These are phyloP conservation scores for Drosophila kanapiae DNA, from an alignment of 1,140 invertebrate genomes.

Conservation along the genomic window DNA sequence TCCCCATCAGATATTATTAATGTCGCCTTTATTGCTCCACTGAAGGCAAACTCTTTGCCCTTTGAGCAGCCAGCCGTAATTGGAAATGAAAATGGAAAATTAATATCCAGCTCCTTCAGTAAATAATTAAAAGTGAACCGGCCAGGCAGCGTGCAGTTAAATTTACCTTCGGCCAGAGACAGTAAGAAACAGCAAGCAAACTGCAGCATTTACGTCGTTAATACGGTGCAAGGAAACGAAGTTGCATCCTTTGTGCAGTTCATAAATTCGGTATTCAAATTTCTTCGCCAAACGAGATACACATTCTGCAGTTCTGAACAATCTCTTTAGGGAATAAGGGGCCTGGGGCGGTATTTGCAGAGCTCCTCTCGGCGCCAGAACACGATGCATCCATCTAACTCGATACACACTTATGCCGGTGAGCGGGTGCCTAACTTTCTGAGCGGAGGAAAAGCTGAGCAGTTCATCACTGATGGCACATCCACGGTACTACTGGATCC, in stretches of 20 bases:
- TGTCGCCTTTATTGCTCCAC: slow-evolving; percentile 38
- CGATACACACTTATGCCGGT: neutral
- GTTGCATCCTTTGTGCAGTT: slow-evolving; percentile 18
- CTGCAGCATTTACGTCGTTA: slow-evolving; percentile 19
- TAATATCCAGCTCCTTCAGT: slow-evolving; percentile 25
- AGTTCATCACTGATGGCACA: slow-evolving; percentile 12
- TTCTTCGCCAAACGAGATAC: slow-evolving; percentile 3
- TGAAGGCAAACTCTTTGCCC: slow-evolving; percentile 24
- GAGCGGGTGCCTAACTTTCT: neutral
- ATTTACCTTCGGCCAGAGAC: slow-evolving; percentile 22
- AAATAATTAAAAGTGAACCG: slow-evolving; percentile 40
- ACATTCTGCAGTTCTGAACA: slow-evolving; percentile 12
- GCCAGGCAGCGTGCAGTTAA: slow-evolving; percentile 10
- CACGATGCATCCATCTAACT: neutral
- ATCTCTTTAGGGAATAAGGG: slow-evolving; percentile 10
- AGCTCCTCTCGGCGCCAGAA: slow-evolving; percentile 8
- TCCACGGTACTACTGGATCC: slow-evolving; percentile 7
- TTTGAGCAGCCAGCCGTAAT: slow-evolving; percentile 24
- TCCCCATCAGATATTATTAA: slow-evolving; percentile 46
- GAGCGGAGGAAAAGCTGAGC: slow-evolving; percentile 2
- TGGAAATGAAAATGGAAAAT: slow-evolving; percentile 37
- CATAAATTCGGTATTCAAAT: slow-evolving; percentile 18
- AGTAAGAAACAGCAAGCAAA: neutral
- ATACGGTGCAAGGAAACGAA: neutral
- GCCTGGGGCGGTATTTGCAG: slow-evolving; percentile 1